These are phyloP conservation scores for Crotalus adamanteus DNA, from an alignment of 2,797 vertebrate species.

Conservation along the genomic window DNA sequence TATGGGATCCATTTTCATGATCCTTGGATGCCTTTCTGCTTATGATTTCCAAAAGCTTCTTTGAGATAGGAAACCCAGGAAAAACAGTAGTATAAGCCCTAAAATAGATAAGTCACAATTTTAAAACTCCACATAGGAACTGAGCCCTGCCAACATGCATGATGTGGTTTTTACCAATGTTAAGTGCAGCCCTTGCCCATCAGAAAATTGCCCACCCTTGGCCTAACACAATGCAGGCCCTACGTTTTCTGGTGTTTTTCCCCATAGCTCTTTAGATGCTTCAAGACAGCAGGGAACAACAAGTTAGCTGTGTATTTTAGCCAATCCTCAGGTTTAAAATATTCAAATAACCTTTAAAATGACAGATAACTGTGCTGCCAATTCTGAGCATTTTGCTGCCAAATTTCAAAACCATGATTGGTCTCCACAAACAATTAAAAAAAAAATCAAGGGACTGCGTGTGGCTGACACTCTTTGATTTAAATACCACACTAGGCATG, in stretches of 20 bases:
- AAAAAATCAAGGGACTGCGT: background rate
- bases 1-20: background rate
- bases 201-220: background rate
- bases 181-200: background rate
- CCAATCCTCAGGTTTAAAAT: background rate
- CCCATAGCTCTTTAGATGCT: background rate
- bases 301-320: background rate
- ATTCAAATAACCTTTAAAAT: background rate
- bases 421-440: background rate
- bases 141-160: background rate
- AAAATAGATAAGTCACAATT: background rate
- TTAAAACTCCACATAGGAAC: background rate
- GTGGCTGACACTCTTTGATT: background rate
- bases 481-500: background rate
- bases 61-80: background rate
- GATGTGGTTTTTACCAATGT: background rate
- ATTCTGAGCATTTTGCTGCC: background rate
- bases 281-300: background rate
- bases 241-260: background rate
- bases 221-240: background rate
- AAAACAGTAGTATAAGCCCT: background rate
- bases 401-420: background rate
- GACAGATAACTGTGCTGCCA: background rate
- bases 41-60: background rate
- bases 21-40: background rate